A percentile compares a stretch with the other conserved stretches of the same genome.
These are phyloP conservation scores for Ondatra zibethicus DNA, from an alignment of 2,113 vertebrate species.

Conservation along the genomic window DNA sequence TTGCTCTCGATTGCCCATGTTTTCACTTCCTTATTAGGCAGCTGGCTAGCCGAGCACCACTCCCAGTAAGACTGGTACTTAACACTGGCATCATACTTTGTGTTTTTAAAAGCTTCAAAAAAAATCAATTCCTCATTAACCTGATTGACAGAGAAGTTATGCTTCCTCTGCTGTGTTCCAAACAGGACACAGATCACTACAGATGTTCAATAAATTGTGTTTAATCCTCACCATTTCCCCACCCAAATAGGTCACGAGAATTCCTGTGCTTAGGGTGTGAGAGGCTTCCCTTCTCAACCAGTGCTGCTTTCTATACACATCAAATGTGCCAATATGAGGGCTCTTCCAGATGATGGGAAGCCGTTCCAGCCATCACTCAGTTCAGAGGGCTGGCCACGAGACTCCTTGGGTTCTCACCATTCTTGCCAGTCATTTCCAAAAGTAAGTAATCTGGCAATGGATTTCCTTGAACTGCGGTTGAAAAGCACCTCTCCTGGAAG, in stretches of 20 bases:
- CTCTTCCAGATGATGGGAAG: not conserved
- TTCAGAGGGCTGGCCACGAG: not conserved
- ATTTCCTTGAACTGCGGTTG: not conserved
- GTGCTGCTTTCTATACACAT: not conserved
- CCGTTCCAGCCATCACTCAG: too few species aligned
- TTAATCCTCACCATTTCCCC: slow-evolving; percentile 45
- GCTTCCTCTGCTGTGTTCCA: slow-evolving; percentile 57
- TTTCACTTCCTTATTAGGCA: slow-evolving; percentile 50
- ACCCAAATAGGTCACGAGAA: slow-evolving; percentile 37
- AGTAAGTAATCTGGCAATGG: not conserved
- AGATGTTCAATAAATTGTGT: slow-evolving; percentile 68
- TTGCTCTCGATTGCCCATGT: slow-evolving; percentile 31
- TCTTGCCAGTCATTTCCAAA: not conserved
- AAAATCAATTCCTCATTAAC: slow-evolving; percentile 78
- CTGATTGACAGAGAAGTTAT: slow-evolving; percentile 78
- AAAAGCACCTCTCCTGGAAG: not conserved
- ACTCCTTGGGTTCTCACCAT: not conserved
- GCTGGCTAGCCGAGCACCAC: slow-evolving; percentile 56
- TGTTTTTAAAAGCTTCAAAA: slow-evolving; percentile 75
- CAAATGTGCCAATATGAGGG: not conserved
- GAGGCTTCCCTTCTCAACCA: not conserved
- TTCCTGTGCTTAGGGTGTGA: not conserved
- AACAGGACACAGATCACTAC: slow-evolving; percentile 65
- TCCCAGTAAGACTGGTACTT: slow-evolving; percentile 66
- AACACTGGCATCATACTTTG: slow-evolving; percentile 55